phyloP scores from a whole-genome alignment of 2,888 invertebrate species.

The Gari tellinella region DNA sequence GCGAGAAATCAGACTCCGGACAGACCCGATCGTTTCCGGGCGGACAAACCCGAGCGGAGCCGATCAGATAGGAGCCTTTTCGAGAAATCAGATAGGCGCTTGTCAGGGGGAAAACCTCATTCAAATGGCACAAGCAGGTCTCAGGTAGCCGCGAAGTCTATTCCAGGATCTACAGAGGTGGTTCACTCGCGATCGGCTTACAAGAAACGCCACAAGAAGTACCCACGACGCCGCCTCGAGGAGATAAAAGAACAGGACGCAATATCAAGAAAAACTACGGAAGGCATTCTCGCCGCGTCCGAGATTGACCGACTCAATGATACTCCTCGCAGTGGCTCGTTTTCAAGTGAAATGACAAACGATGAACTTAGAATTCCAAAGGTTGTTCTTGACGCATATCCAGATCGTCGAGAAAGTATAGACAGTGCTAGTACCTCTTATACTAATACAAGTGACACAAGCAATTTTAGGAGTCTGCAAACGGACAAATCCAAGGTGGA shows the following conservation, averaged over 20 bases:
- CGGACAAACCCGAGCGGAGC: conserved; percentile 11
- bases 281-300: conserved; percentile 20
- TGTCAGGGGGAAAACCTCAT: background rate
- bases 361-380: conserved; percentile 33
- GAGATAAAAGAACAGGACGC: conserved; percentile 66
- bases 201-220: conserved; percentile 38
- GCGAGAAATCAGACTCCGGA: conserved; percentile 55
- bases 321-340: conserved; percentile 51
- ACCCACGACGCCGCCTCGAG: conserved; percentile 50
- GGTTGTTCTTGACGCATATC: conserved; percentile 28
- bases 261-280: conserved; percentile 65
- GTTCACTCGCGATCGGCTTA: conserved; percentile 40
- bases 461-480: conserved; percentile 38
- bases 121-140: conserved; percentile 13
- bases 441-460: conserved; percentile 34
- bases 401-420: conserved; percentile 33
- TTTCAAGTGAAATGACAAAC: conserved; percentile 54
- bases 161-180: conserved; percentile 54
- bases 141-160: conserved; percentile 5
- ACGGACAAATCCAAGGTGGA: conserved; percentile 51
- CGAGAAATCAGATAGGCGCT: background rate
- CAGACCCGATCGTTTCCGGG: conserved; percentile 6
- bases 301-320: conserved; percentile 27
- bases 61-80: background rate
- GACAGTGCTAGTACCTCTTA: conserved; percentile 48